These are phyloP conservation scores for Patagioenas fasciata DNA, from an alignment of 2,113 vertebrate species.

Conservation along the genomic window DNA sequence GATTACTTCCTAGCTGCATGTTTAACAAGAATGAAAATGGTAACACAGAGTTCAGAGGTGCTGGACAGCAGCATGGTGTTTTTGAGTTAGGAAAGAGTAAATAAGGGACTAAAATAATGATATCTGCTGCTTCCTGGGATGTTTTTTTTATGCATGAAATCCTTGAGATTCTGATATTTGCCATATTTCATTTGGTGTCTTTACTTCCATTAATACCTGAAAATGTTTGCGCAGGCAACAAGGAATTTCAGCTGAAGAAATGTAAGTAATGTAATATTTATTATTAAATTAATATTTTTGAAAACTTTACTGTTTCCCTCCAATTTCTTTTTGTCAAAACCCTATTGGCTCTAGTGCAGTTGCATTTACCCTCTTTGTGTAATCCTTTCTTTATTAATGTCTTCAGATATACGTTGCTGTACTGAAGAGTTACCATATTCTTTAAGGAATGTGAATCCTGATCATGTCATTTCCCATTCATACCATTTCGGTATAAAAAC, in stretches of 20 bases:
- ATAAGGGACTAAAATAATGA: slow-evolving; percentile 34
- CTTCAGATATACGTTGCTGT: neutral
- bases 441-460: neutral
- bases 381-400: neutral
- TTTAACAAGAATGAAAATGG: slow-evolving; percentile 18
- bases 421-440: neutral
- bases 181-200: slow-evolving; percentile 53
- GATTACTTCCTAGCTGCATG: slow-evolving; percentile 47
- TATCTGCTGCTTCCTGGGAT: neutral
- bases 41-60: neutral
- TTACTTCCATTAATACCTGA: slow-evolving; percentile 66
- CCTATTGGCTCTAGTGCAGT: neutral
- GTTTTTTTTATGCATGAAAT: slow-evolving; percentile 28
- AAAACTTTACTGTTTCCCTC: neutral
- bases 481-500: neutral
- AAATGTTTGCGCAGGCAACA: slow-evolving; percentile 45
- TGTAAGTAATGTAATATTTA: slow-evolving; percentile 52
- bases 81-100: neutral
- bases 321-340: neutral
- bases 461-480: neutral
- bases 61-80: neutral
- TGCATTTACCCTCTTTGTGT: neutral
- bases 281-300: neutral
- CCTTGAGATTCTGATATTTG: slow-evolving; percentile 54
- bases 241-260: slow-evolving; percentile 60